These are phyloP conservation scores for Lamellibrachia satsuma DNA, from an alignment of 2,888 invertebrate species.

Conservation along the genomic window DNA sequence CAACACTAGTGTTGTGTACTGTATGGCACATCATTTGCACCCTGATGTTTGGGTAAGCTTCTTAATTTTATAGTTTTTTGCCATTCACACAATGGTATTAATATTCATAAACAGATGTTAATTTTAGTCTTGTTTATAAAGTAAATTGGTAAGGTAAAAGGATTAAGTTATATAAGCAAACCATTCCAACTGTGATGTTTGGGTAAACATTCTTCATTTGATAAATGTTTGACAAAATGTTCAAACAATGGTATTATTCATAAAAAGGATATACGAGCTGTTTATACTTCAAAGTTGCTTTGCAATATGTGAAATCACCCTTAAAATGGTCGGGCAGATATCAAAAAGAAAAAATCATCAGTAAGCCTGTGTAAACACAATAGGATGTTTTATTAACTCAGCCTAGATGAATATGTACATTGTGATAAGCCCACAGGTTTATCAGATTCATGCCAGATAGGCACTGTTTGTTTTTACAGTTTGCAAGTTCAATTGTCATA, in stretches of 20 bases:
- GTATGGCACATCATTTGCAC: too few relatives aligned
- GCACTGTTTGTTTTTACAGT: neutral
- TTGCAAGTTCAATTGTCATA: constrained; percentile 1
- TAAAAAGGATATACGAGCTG: neutral
- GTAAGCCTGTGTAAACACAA: neutral
- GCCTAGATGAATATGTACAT: neutral
- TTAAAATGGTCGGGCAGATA: neutral
- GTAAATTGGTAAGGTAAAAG: neutral
- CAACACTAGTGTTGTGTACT: too few relatives aligned
- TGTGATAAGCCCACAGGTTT: neutral
- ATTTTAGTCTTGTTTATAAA: neutral
- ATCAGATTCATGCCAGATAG: neutral
- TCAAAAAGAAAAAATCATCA: neutral
- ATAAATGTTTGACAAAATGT: neutral
- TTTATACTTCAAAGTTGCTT: neutral
- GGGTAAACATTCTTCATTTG: neutral
- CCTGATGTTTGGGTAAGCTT: too few relatives aligned
- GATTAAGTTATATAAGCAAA: neutral
- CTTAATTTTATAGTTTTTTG: too few relatives aligned
- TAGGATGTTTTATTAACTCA: constrained; percentile 10
- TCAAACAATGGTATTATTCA: neutral
- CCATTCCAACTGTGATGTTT: neutral
- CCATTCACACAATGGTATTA: too few relatives aligned
- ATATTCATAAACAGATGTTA: too few relatives aligned
- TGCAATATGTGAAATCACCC: neutral